phyloP scores from a whole-genome alignment of 2,797 vertebrate genomes.

The Parambassis ranga region DNA sequence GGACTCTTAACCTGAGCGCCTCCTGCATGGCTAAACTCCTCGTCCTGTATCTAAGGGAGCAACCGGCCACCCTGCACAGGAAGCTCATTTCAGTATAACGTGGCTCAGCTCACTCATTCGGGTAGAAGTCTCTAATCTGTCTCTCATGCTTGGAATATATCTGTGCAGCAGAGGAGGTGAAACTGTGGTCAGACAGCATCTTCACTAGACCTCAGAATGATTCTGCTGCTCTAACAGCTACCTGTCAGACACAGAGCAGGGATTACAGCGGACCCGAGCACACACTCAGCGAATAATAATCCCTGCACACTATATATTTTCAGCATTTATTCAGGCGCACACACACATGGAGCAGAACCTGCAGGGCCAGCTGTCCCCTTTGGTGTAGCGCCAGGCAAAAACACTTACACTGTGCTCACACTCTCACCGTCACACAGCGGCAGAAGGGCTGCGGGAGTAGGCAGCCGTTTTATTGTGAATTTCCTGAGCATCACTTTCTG shows the following conservation, averaged over 20 bases:
- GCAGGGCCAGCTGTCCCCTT: slow-evolving; percentile 33
- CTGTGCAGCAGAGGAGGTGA: background rate
- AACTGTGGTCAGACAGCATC: background rate
- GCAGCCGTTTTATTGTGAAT: no score
- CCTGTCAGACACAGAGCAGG: background rate
- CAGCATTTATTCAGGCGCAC: background rate
- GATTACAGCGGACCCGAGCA: background rate
- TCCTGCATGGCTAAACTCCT: no score
- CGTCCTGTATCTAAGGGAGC: no score
- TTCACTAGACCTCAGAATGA: background rate
- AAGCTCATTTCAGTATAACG: no score
- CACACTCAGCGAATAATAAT: background rate
- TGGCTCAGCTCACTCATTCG: no score
- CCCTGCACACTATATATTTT: background rate
- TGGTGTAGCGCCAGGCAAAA: slow-evolving; percentile 8
- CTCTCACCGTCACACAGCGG: background rate
- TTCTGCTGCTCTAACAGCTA: background rate
- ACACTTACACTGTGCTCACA: background rate
- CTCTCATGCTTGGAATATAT: no score
- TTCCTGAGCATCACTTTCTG: no score
- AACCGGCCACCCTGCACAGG: no score
- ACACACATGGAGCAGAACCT: slow-evolving; percentile 1
- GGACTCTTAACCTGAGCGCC: no score
- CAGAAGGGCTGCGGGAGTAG: background rate
- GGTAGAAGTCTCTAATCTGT: no score